A percentile compares a stretch with the other conserved stretches of the same genome.
These are phyloP conservation scores for Parazoanthus swiftii DNA, from an alignment of 92 coral and sea anemone genomes.

Conservation along the genomic window DNA sequence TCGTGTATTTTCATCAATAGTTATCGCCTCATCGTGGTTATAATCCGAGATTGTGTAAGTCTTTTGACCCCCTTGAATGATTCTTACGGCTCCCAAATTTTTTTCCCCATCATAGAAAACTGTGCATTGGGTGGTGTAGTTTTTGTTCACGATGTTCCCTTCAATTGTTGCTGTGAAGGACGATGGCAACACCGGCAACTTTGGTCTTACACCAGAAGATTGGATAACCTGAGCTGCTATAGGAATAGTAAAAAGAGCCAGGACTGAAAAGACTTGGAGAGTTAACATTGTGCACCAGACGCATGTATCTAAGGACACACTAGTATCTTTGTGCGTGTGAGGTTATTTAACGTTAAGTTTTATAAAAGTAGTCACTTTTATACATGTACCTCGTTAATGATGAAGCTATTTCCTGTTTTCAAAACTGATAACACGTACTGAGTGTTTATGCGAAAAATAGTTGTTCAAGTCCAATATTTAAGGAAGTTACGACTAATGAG, in stretches of 20 bases:
- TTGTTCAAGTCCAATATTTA: too few relatives aligned
- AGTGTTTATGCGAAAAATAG: too few relatives aligned
- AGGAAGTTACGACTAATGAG: too few relatives aligned
- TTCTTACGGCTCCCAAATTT: conserved; percentile 50
- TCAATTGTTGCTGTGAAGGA: conserved; percentile 57
- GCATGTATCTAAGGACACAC: too few relatives aligned
- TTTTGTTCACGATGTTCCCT: conserved; percentile 59
- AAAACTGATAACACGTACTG: too few relatives aligned
- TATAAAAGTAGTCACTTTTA: too few relatives aligned
- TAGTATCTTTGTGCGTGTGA: too few relatives aligned
- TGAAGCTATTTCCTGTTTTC: too few relatives aligned
- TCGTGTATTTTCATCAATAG: conserved; percentile 26
- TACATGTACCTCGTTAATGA: too few relatives aligned
- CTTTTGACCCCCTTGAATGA: conserved; percentile 42
- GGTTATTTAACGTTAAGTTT: too few relatives aligned
- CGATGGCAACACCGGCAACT: conserved; percentile 59
- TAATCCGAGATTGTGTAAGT: conserved; percentile 59
- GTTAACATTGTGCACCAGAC: neutral
- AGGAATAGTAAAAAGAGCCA: conserved; percentile 14
- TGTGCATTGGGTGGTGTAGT: conserved; percentile 47
- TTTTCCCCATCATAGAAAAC: conserved; percentile 61
- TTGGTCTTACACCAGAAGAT: conserved; percentile 55
- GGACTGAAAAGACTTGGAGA: neutral
- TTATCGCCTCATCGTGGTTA: conserved; percentile 56
- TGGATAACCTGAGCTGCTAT: conserved; percentile 41